A percentile compares a stretch with the other conserved stretches of the same genome.
Conservation (phyloP, 2,113 vertebrate species). For the Pseudonaja textilis region DNA sequence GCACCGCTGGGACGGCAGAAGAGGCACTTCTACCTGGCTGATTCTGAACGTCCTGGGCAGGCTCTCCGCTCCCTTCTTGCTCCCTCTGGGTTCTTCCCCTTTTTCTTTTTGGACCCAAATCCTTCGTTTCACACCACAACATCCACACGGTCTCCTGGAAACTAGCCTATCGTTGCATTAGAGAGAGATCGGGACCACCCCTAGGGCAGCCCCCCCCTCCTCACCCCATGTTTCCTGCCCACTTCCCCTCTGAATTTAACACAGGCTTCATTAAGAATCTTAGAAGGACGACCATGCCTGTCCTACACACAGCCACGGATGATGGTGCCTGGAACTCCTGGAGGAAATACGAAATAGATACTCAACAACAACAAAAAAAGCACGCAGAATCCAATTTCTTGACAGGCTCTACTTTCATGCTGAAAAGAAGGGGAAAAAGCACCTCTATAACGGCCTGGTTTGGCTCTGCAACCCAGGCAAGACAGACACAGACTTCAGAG, state of each 20-base stretch:
- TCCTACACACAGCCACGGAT: neutral
- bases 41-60: neutral
- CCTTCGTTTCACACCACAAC: neutral
- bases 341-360: neutral
- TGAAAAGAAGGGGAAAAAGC: neutral
- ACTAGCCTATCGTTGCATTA: neutral
- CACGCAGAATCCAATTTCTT: neutral
- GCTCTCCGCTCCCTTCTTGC: neutral
- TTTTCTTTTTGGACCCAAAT: neutral
- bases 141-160: neutral
- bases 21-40: conserved; percentile 13
- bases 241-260: neutral
- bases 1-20: neutral
- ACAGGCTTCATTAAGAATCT: neutral
- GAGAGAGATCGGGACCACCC: conserved; percentile 14
- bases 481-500: too few species aligned
- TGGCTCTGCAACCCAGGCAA: too few species aligned
- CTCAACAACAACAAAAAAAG: neutral
- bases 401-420: too few species aligned
- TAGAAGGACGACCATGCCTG: neutral
- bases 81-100: too few species aligned
- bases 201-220: conserved; percentile 23
- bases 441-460: too few species aligned
- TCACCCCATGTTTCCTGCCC: conserved; percentile 4
- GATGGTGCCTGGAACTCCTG: neutral